Evolutionary conservation across 2,113 vertebrate genomes (phyloP).

Genomic region (Dasyornis broadbenti): DNA sequence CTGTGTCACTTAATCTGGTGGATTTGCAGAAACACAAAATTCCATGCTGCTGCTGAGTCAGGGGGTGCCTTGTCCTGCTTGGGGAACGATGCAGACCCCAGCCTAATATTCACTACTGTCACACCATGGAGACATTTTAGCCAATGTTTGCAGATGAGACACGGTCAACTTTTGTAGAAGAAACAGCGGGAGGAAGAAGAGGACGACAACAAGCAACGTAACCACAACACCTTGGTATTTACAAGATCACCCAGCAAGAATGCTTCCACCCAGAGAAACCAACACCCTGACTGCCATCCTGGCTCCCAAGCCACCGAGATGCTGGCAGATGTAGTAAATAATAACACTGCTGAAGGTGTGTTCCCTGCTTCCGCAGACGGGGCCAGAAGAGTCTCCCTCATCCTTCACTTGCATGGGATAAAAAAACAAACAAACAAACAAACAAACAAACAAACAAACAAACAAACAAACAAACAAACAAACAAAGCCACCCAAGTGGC

Average conservation of each 20-base stretch:
- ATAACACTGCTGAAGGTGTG: background rate
- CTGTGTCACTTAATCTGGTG: rapidly evolving
- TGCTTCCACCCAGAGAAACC: background rate
- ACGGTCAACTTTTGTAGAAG: background rate
- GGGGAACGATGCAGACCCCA: background rate
- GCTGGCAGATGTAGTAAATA: rapidly evolving
- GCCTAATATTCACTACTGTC: rapidly evolving
- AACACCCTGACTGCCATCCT: background rate
- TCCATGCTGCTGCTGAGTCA: background rate
- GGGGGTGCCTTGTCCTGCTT: background rate
- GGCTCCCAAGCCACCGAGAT: rapidly evolving
- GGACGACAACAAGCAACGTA: rapidly evolving
- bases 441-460: background rate
- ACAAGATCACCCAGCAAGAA: background rate
- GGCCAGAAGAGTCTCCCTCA: background rate
- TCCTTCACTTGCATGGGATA: background rate
- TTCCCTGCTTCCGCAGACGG: rapidly evolving
- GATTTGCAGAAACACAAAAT: background rate
- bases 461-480: background rate
- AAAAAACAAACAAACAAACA: background rate
- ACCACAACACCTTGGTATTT: background rate
- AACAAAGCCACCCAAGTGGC: background rate
- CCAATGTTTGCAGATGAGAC: rapidly evolving
- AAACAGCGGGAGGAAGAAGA: background rate
- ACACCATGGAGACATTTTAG: rapidly evolving